Base-by-base conservation (phyloP, 2,113 vertebrate genomes). In the Microcebus lehilahytsara region DNA sequence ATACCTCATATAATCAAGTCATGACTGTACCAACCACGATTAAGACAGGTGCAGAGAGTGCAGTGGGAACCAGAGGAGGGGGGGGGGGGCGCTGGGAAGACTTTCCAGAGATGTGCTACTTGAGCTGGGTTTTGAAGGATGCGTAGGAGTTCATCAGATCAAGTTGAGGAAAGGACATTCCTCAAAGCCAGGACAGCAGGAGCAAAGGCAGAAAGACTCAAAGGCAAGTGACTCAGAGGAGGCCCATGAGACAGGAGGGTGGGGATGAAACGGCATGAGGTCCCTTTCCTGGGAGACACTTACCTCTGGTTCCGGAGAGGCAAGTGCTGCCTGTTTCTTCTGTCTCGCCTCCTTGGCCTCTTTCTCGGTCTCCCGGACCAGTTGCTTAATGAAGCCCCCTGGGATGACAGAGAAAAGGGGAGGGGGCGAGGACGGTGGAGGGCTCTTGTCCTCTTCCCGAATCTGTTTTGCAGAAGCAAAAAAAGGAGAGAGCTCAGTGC, bases 351-450 rank as follows among this genome's bases (percentile, higher is more conserved):
- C 98, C 84, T 98, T 98, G 78, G 98, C 98, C 97, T 99, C 99
- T 96, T 99, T 99, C 98, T 99, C 99, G 0, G 99, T 99, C 87
- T 99, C 99, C 94, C 99, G 97, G 92, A 99, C 99, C 1, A 99
- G 99, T 97, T 99, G 99, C 95, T 98, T 99, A 97, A 99, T 99
- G 99, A 99, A 99, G 1, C 99, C 99, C 25, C 99, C 99, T 0
- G 99, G 99, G 79, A 99, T 98, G 46, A 98, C 98, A 0, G 99
- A 99, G 90, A 99, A 98, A 0, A 99, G 98, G 0, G 99, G 98
- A 0, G 99, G 99, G 0, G 99, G 99, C 0, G 98, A 98, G 0
- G 99, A 96, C 0, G 98, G 97, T 0, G 98, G 97, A 0, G 99
- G 98, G 23, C 98, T 99, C 95, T 99, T 99, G 89, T 99, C 99